Evolutionary conservation across 2,888 invertebrate species (phyloP), one percentile per base, ranked within the genome.

Genomic region (Neoitamus cyanurus): DNA sequence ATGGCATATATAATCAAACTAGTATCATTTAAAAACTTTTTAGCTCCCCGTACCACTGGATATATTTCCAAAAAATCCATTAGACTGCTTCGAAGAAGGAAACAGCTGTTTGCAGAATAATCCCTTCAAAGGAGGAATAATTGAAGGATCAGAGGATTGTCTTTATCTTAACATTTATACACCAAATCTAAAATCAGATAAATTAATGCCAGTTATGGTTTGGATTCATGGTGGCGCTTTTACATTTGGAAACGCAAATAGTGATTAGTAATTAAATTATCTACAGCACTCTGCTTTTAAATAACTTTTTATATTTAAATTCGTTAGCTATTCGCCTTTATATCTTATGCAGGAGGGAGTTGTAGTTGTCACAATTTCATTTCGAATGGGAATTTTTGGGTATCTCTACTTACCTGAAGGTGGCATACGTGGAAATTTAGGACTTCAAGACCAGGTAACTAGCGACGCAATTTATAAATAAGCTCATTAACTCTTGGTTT

Each of bases 151-250:
- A 0, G 91, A 91, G 85, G 88, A 91, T 80, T 91, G 91, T 69
- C 87, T 91, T 0, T 89, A 88, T 58, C 87, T 91, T 0, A 91
- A 91, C 87, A 88, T 91, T 6, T 91, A 89, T 85, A 88, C 87
- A 3, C 90, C 91, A 0, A 88, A 89, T 48, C 58, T 20, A 5
- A 88, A 86, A 4, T 6, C 75, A 3, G 83, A 85, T 28, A 48
- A 83, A 6, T 87, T 87, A 0, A 77, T 90, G 15, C 89, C 91
- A 0, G 91, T 91, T 4, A 90, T 91, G 90, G 89, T 91, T 0
- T 91, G 89, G 88, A 88, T 91, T 77, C 91, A 91, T 87, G 91
- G 91, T 1, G 91, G 91, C 0, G 90, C 89, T 3, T 91, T 88
- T 85, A 85, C 86, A 34, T 88, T 89, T 86, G 91, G 90, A 34